phyloP scores from a whole-genome alignment of 2,888 invertebrate species.

The Lacanobia oleracea region DNA sequence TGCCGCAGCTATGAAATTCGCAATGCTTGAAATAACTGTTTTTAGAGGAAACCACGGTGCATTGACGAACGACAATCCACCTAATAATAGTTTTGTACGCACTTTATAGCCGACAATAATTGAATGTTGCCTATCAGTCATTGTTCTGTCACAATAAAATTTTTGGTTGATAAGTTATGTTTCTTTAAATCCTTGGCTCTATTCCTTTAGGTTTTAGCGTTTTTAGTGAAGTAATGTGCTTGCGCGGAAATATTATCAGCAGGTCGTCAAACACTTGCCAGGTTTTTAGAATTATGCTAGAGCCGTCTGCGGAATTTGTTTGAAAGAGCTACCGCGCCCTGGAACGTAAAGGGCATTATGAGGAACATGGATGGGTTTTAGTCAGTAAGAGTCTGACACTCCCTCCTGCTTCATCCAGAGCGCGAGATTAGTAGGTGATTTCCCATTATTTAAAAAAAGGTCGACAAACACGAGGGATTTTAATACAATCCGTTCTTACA shows the following conservation, averaged over 20 bases:
- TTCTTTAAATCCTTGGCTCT: slow-evolving; percentile 9
- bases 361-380: too few relatives aligned
- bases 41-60: slow-evolving; percentile 53
- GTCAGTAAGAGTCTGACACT: too few relatives aligned
- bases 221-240: neutral
- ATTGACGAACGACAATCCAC: slow-evolving; percentile 48
- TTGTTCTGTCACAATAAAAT: slow-evolving; percentile 21
- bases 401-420: too few relatives aligned
- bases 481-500: neutral
- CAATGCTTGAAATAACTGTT: slow-evolving; percentile 66
- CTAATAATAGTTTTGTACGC: slow-evolving; percentile 54
- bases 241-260: neutral
- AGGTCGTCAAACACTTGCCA: neutral
- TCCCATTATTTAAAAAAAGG: neutral
- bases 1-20: slow-evolving; percentile 64
- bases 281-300: too few relatives aligned
- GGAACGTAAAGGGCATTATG: too few relatives aligned
- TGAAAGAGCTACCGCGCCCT: too few relatives aligned
- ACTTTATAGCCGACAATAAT: slow-evolving; percentile 48
- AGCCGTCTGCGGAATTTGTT: too few relatives aligned
- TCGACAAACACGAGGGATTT: slow-evolving; percentile 1
- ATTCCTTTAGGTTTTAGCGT: neutral
- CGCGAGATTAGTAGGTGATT: too few relatives aligned
- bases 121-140: slow-evolving; percentile 35
- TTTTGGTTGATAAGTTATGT: slow-evolving; percentile 10